Evolutionary conservation across 1,140 invertebrate genomes (phyloP).

Genomic region (Listronotus bonariensis): DNA sequence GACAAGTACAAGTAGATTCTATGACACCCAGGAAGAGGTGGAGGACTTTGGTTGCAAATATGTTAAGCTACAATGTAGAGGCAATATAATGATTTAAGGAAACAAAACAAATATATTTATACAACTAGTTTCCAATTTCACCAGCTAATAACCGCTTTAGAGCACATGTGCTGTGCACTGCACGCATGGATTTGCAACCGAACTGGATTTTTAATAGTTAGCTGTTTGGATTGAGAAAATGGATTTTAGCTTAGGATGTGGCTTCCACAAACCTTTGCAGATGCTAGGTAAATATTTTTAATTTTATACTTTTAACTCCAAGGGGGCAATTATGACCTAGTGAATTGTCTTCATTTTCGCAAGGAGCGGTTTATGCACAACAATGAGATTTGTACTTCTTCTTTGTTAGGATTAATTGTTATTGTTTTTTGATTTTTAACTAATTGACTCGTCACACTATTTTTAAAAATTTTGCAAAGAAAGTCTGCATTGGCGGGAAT

Average conservation of each 20-base stretch:
- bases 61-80: conserved; percentile 84
- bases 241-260: conserved; percentile 42
- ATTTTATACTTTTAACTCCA: too few relatives aligned
- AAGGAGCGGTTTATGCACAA: too few relatives aligned
- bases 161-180: conserved; percentile 93
- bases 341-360: too few relatives aligned
- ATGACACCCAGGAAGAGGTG: conserved; percentile 78
- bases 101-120: conserved; percentile 81
- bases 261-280: conserved; percentile 44
- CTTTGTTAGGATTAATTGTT: too few relatives aligned
- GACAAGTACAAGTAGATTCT: conserved; percentile 94
- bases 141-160: conserved; percentile 76
- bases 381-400: too few relatives aligned
- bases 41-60: conserved; percentile 78
- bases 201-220: conserved; percentile 91
- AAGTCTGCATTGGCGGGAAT: too few relatives aligned
- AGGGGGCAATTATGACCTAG: too few relatives aligned
- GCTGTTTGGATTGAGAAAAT: conserved; percentile 76
- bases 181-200: conserved; percentile 99
- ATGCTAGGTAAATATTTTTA: conserved; percentile 37
- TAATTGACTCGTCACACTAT: too few relatives aligned
- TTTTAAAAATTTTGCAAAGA: too few relatives aligned
- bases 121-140: conserved; percentile 76
- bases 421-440: too few relatives aligned
- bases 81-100: conserved; percentile 81